Evolutionary conservation across 2,888 invertebrate species (phyloP).

Genomic region (Thelaira solivaga): DNA sequence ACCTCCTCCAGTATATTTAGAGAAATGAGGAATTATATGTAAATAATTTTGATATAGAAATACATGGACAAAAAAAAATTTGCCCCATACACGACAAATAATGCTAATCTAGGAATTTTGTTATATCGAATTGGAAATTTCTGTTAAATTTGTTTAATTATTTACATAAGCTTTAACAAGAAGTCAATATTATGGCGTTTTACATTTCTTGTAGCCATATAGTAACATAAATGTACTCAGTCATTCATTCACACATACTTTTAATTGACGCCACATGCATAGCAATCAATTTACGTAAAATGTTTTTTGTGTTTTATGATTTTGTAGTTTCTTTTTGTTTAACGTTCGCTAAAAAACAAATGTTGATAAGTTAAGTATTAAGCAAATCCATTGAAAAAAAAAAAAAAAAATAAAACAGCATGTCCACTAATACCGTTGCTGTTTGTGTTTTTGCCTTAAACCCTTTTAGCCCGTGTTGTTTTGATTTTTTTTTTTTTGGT

Average conservation of each 20-base stretch:
- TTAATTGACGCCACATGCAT: constrained; percentile 60
- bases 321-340: neutral
- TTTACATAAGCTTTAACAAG: too few relatives aligned
- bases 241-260: constrained; percentile 29
- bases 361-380: neutral
- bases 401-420: neutral
- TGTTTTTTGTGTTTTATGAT: neutral
- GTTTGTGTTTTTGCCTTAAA: neutral
- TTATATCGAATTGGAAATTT: too few relatives aligned
- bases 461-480: constrained; percentile 53
- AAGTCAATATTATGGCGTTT: too few relatives aligned
- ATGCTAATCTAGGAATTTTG: too few relatives aligned
- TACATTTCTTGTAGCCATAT: too few relatives aligned
- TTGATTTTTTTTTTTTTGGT: constrained; percentile 47
- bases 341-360: neutral
- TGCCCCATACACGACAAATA: too few relatives aligned
- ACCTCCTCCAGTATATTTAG: too few relatives aligned
- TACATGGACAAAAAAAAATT: too few relatives aligned
- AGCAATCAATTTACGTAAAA: constrained; percentile 67
- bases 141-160: too few relatives aligned
- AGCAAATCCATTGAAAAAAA: neutral
- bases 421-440: neutral
- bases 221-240: too few relatives aligned
- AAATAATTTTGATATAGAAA: too few relatives aligned
- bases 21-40: too few relatives aligned